Base-by-base conservation (phyloP, 1,140 invertebrate species). In the Chlorops oryzae region DNA sequence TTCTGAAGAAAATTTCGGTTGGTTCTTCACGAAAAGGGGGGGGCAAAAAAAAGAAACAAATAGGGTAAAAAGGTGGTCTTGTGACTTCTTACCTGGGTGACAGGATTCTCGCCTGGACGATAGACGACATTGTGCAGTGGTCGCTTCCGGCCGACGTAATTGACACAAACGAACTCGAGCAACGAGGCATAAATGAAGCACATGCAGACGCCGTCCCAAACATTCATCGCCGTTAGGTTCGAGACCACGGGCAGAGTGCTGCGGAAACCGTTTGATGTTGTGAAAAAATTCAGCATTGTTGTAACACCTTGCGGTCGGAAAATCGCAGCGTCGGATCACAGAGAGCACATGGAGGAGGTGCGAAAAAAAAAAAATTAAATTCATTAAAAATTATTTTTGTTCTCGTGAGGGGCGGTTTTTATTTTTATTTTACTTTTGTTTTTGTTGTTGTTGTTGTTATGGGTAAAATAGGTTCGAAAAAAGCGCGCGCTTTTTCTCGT, bases 241-340 rank as follows among this genome's bases (percentile, higher is more conserved):
- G 90, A 93, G 41, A 94, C 91, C 41, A 94, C 91, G 3, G 92
- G 92, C 65, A 94, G 77, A 38, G 90, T 93, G 58, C 85, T 87
- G 62, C 88, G 83, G 74, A 90, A 91, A 65, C 87, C 87, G 66
- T 89, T 91, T 49, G 88, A 91, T 63, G 91, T 95, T 58, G 92
- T 95, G 85, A 94, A 94, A 82, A 94, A 94, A 79, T 94, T 94
- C 82, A 95, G 84, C 92, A 95, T 95, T 73, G 92, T 95, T 59
- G 92, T 94, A 67, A 95, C 91, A 73, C 89, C 88, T 90, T 5
- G 6, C 18, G 28, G 28, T 9, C 15, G 28, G n/a, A n/a, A n/a
- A n/a, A n/a, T n/a, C n/a, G n/a, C n/a, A n/a, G n/a, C n/a, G n/a
- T n/a, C n/a, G n/a, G n/a, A n/a, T n/a, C n/a, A n/a, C n/a, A n/a